Percentiles rank a stretch among this genome's conserved stretches.
Evolutionary conservation across 2,888 invertebrate genomes (phyloP).

Genomic region (Drosophila paranaensis): DNA sequence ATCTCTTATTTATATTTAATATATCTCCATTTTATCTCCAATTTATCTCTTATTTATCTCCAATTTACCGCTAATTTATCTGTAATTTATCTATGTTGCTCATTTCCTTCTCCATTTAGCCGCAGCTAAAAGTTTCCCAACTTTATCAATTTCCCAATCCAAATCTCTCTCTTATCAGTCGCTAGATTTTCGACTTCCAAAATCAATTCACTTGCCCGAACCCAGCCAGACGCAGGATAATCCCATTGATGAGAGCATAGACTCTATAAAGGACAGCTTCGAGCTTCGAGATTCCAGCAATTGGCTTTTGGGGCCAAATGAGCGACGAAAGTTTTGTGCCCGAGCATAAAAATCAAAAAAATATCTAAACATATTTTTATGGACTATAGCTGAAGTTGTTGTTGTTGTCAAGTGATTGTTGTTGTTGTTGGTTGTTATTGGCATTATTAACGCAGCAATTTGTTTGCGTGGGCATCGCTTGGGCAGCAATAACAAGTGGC

Average conservation of each 20-base stretch:
- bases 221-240: neutral
- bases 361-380: conserved; percentile 42
- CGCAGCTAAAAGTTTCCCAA: neutral
- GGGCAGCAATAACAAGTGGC: conserved; percentile 32
- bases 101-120: too few species aligned
- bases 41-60: too few species aligned
- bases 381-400: conserved; percentile 20
- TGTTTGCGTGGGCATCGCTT: conserved; percentile 48
- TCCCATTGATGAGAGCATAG: neutral
- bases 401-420: conserved; percentile 6
- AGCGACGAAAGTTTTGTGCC: conserved; percentile 25
- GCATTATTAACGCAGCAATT: conserved; percentile 74
- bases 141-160: neutral
- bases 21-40: too few species aligned
- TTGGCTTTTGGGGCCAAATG: neutral
- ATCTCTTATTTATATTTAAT: too few species aligned
- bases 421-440: conserved; percentile 55
- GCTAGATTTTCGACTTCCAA: neutral
- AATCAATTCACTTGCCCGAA: neutral
- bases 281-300: neutral
- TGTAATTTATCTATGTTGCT: too few species aligned
- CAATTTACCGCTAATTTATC: too few species aligned
- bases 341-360: conserved; percentile 39
- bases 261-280: conserved; percentile 4
- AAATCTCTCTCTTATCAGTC: conserved; percentile 5